Evolutionary conservation across 2,113 vertebrate genomes (phyloP).

Genomic region (Scolopax mira): DNA sequence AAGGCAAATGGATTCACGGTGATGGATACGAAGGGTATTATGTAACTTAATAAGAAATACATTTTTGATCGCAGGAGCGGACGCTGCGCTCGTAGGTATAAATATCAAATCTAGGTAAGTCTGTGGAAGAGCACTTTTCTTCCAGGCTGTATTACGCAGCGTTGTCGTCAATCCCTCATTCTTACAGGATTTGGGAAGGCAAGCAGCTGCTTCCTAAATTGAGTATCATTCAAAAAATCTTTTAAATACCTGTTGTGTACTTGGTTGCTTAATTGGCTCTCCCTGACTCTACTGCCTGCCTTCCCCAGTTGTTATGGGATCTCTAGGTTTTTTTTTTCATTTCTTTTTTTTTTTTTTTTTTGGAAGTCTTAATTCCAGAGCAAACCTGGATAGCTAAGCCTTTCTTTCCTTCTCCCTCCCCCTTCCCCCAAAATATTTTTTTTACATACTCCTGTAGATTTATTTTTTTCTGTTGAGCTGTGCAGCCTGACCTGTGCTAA

Average conservation of each 20-base stretch:
- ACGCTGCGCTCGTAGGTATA: slow-evolving; percentile 13
- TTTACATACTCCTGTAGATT: background rate
- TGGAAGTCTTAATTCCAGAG: background rate
- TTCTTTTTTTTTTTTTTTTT: background rate
- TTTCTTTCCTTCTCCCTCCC: background rate
- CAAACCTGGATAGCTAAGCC: background rate
- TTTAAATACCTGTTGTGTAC: slow-evolving; percentile 60
- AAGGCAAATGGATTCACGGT: slow-evolving; percentile 55
- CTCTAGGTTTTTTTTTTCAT: background rate
- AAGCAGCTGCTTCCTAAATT: slow-evolving; percentile 41
- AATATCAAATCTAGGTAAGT: slow-evolving; percentile 50
- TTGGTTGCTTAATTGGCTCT: slow-evolving; percentile 29
- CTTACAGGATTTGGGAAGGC: slow-evolving; percentile 22
- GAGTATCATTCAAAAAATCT: slow-evolving; percentile 8
- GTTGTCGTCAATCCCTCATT: slow-evolving; percentile 44
- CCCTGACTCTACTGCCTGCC: background rate
- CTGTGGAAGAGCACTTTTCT: slow-evolving; percentile 17
- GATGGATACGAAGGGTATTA: slow-evolving; percentile 34
- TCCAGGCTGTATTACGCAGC: background rate
- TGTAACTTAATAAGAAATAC: slow-evolving; percentile 71
- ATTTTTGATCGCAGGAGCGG: slow-evolving; percentile 22
- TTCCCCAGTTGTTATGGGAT: background rate
- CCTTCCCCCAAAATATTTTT: background rate
- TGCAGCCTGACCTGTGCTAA: slow-evolving; percentile 1
- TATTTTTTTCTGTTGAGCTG: slow-evolving; percentile 17